These are phyloP conservation scores for Elgaria multicarinata DNA, from an alignment of 2,113 vertebrate genomes.

Conservation along the genomic window DNA sequence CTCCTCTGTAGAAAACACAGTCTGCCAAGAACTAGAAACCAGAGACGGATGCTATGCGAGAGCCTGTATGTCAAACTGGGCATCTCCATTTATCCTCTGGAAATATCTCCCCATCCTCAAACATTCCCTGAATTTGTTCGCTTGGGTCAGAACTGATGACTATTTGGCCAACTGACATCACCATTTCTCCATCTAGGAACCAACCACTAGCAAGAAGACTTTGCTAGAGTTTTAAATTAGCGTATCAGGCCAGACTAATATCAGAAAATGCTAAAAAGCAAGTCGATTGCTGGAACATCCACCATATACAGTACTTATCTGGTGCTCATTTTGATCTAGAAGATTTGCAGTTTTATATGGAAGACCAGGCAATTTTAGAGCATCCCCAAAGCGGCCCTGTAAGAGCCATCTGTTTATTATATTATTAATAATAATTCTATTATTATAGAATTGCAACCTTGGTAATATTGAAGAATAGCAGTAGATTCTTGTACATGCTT, in stretches of 20 bases:
- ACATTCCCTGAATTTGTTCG: not conserved
- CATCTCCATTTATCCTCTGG: not conserved
- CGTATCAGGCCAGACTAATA: not conserved
- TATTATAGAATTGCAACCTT: not conserved
- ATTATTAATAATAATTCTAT: too few species aligned
- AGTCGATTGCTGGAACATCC: not conserved
- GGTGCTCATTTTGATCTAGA: not conserved
- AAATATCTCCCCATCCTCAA: not conserved
- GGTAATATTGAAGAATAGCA: not conserved
- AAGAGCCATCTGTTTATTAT: not conserved
- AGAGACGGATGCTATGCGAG: not conserved
- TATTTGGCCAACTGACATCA: not conserved
- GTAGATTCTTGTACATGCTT: not conserved
- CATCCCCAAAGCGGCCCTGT: not conserved
- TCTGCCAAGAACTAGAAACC: not conserved
- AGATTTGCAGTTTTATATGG: not conserved
- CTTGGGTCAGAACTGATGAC: not conserved
- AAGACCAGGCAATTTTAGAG: not conserved
- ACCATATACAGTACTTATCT: too few species aligned
- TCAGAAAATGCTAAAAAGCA: not conserved
- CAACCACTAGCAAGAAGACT: not conserved
- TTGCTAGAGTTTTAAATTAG: not conserved
- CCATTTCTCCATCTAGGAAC: not conserved
- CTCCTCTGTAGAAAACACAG: not conserved
- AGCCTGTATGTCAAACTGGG: not conserved